A percentile compares a stretch with the other conserved stretches of the same genome.
phyloP scores from a whole-genome alignment of 2,113 vertebrate species.

The Dasyornis broadbenti region DNA sequence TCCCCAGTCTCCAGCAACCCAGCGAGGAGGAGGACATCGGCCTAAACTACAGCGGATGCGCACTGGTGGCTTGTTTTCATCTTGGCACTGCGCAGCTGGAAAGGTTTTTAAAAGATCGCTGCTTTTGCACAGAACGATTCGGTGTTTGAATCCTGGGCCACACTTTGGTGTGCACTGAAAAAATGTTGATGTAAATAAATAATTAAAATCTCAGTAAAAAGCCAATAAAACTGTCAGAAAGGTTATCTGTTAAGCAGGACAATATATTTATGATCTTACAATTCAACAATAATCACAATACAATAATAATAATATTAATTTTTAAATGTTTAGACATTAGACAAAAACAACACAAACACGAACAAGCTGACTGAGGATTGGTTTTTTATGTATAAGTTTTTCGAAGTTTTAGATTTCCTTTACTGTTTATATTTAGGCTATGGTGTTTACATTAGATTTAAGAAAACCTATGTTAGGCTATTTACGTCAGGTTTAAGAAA shows the following conservation, averaged over 20 bases:
- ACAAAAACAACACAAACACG: too few species aligned
- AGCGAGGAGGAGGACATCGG: constrained; percentile 92
- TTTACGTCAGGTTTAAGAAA: neutral
- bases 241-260: neutral
- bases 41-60: constrained; percentile 91
- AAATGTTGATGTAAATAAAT: neutral
- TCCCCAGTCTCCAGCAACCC: constrained; percentile 97
- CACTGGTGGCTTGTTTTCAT: constrained; percentile 87
- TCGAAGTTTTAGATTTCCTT: neutral
- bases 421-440: neutral
- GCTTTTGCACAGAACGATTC: constrained; percentile 95
- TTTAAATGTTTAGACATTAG: neutral
- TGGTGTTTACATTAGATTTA: neutral
- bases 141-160: constrained; percentile 94
- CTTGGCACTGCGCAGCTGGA: constrained; percentile 82
- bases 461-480: neutral
- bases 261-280: neutral
- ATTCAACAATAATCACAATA: neutral
- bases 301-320: neutral
- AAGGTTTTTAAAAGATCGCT: constrained; percentile 93
- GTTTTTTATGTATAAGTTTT: neutral
- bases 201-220: neutral
- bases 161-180: constrained; percentile 92
- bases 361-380: neutral
- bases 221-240: neutral